Evolutionary conservation across 2,113 vertebrate species (phyloP).

Genomic region (Anolis carolinensis): DNA sequence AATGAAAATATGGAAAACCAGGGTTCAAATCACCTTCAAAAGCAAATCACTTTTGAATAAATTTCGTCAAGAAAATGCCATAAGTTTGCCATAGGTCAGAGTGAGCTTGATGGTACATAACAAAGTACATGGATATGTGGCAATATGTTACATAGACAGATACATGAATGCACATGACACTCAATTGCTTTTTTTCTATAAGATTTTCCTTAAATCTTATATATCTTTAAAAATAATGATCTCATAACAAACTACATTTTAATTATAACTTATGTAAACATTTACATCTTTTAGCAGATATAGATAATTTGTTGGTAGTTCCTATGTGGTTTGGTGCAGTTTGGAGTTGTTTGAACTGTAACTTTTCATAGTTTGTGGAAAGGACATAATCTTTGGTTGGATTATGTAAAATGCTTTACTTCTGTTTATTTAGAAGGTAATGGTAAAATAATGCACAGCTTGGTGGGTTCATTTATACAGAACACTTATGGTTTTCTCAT

Average conservation of each 20-base stretch:
- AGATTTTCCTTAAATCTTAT: too few species aligned
- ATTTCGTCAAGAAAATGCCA: too few species aligned
- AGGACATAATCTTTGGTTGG: neutral
- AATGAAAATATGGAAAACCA: too few species aligned
- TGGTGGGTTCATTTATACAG: neutral
- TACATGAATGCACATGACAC: neutral
- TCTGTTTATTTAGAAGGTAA: neutral
- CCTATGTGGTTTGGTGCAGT: neutral
- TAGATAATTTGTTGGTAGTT: neutral
- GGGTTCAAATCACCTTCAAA: too few species aligned
- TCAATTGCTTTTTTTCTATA: neutral
- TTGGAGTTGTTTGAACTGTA: neutral
- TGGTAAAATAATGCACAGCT: neutral
- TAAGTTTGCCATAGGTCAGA: too few species aligned
- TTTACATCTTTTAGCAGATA: slow-evolving; percentile 13
- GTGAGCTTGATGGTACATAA: neutral
- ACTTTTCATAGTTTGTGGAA: neutral
- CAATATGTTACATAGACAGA: neutral
- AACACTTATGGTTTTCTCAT: neutral
- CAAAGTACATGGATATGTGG: neutral
- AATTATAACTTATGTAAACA: too few species aligned
- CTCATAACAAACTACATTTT: too few species aligned
- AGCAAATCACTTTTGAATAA: too few species aligned
- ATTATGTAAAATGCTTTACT: neutral
- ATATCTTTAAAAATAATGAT: too few species aligned